Conservation (phyloP, 2,113 vertebrate genomes). For the Picathartes gymnocephalus region DNA sequence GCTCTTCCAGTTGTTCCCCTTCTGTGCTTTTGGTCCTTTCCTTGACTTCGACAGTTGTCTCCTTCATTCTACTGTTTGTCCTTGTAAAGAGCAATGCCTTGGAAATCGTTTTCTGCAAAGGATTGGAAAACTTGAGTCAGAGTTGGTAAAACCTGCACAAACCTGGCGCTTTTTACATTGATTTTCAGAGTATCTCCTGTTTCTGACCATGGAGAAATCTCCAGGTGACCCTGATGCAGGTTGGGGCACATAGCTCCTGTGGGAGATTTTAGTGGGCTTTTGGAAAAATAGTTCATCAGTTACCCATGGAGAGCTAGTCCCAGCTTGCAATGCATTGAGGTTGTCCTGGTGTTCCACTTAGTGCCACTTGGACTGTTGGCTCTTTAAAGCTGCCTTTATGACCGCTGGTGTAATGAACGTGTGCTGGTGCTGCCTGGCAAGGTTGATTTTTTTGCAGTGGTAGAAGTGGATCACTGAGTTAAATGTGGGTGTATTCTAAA, state of each 20-base stretch:
- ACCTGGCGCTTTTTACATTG: not conserved
- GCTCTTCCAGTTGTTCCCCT: not conserved
- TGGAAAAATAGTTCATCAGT: not conserved
- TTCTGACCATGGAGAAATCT: not conserved
- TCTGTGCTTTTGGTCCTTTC: not conserved
- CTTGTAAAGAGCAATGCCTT: not conserved
- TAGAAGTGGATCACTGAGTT: not conserved
- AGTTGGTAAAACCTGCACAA: not conserved
- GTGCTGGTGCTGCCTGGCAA: not conserved
- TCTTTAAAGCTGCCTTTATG: not conserved
- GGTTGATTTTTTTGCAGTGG: not conserved
- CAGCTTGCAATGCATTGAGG: not conserved
- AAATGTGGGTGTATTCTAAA: not conserved
- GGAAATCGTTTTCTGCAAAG: not conserved
- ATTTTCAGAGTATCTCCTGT: not conserved
- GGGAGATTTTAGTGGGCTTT: not conserved
- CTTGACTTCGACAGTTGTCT: not conserved
- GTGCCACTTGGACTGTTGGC: not conserved
- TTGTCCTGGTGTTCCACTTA: not conserved
- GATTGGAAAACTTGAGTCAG: not conserved
- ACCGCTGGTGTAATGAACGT: accelerated
- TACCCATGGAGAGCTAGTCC: not conserved
- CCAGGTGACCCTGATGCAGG: not conserved
- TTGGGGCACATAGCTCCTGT: not conserved
- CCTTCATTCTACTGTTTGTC: not conserved